These are phyloP conservation scores for Pterobdella sp. DNA, from an alignment of 2,888 invertebrate species.

Conservation along the genomic window DNA sequence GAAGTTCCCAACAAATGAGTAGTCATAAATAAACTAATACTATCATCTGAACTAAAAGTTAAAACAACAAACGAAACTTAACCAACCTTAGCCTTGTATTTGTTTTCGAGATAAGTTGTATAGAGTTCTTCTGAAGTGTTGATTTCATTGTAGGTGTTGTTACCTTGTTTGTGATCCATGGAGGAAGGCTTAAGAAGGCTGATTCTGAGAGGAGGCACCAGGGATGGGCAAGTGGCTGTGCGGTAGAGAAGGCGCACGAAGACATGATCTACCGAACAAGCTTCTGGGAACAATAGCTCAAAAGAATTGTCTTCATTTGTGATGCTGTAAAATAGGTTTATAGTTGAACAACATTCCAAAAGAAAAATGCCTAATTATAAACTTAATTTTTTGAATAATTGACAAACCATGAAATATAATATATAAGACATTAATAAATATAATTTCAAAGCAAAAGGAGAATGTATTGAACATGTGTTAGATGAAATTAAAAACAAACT, in stretches of 20 bases:
- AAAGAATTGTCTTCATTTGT: slow-evolving; percentile 89
- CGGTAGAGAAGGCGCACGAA: slow-evolving; percentile 75
- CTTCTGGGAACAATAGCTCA: slow-evolving; percentile 74
- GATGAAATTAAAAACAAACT: too few species aligned
- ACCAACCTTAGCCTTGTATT: slow-evolving; percentile 25
- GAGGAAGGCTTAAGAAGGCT: slow-evolving; percentile 16
- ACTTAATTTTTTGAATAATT: too few species aligned
- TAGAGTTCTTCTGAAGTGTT: slow-evolving; percentile 13
- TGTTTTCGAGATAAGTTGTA: slow-evolving; percentile 7
- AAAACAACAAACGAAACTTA: neutral
- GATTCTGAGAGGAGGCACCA: slow-evolving; percentile 11
- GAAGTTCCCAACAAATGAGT: too few species aligned
- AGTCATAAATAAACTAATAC: neutral
- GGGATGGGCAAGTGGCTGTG: neutral
- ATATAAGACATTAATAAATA: too few species aligned
- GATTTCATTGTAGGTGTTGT: neutral
- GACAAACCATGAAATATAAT: too few species aligned
- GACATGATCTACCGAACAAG: slow-evolving; percentile 71
- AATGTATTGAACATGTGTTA: too few species aligned
- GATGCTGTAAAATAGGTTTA: too few species aligned
- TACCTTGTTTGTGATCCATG: neutral
- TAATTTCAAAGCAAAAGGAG: too few species aligned
- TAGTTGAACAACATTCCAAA: too few species aligned
- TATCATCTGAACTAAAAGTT: neutral
- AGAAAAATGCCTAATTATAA: too few species aligned